These are phyloP conservation scores for Elegia similella DNA, from an alignment of 2,888 invertebrate species.

Conservation along the genomic window DNA sequence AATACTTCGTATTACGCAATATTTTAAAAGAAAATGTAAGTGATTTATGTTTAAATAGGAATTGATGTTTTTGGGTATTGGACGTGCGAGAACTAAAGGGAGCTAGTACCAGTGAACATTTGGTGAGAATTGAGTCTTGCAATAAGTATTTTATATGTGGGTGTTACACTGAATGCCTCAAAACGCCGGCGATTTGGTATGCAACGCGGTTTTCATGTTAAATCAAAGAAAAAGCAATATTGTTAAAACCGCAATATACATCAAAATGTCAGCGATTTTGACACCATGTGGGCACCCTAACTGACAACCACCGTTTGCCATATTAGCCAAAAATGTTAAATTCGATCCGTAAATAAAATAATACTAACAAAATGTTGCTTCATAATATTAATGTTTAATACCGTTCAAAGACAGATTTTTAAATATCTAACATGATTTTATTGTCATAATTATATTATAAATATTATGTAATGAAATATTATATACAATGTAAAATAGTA, in stretches of 20 bases:
- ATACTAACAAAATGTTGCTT: background rate
- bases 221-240: too few relatives aligned
- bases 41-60: background rate
- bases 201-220: too few relatives aligned
- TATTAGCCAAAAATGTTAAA: constrained; percentile 1
- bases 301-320: background rate
- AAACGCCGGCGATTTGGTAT: too few relatives aligned
- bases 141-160: background rate
- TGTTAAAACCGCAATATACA: too few relatives aligned
- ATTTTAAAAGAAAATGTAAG: background rate
- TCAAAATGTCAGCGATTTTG: too few relatives aligned
- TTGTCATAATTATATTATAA: constrained; percentile 8
- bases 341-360: background rate
- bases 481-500: constrained; percentile 16
- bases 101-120: background rate
- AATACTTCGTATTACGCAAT: background rate
- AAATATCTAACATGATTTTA: background rate
- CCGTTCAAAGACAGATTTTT: background rate
- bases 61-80: background rate
- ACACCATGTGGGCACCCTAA: too few relatives aligned
- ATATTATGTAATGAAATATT: constrained; percentile 16
- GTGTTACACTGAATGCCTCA: too few relatives aligned
- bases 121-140: constrained; percentile 1
- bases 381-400: background rate
- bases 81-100: background rate